Conservation (phyloP, 1,140 invertebrate genomes). For the Neodiprion fabricii region DNA sequence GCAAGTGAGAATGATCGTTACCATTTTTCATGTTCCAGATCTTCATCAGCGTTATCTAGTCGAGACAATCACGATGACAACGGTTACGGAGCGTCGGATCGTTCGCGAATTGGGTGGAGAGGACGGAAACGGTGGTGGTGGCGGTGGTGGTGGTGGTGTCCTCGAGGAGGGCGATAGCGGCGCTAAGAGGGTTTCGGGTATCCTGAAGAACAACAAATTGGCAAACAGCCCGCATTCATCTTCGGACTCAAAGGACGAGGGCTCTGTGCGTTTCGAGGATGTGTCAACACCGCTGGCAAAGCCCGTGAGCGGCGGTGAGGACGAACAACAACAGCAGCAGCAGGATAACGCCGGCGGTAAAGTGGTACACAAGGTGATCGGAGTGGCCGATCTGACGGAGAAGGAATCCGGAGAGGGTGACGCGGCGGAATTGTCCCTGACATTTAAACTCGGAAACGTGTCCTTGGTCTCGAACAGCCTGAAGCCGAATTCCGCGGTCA, state of each 20-base stretch:
- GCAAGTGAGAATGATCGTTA: neutral
- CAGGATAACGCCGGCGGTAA: neutral
- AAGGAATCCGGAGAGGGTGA: conserved; percentile 51
- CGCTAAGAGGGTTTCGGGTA: conserved; percentile 32
- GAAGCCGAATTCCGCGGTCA: conserved; percentile 75
- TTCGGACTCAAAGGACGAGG: conserved; percentile 30
- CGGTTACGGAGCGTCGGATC: conserved; percentile 70
- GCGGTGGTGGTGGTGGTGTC: conserved; percentile 38
- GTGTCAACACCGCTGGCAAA: neutral
- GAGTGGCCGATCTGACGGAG: neutral
- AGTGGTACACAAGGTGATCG: neutral
- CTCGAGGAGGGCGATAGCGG: conserved; percentile 36
- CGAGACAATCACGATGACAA: conserved; percentile 74
- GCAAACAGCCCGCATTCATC: neutral
- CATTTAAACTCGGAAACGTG: conserved; percentile 67
- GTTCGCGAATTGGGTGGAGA: conserved; percentile 61
- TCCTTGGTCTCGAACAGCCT: conserved; percentile 67
- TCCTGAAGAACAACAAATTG: conserved; percentile 4
- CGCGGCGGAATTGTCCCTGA: conserved; percentile 62
- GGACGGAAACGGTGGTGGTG: conserved; percentile 38
- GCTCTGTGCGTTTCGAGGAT: conserved; percentile 1
- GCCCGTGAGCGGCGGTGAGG: neutral
- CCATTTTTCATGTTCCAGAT: conserved; percentile 37
- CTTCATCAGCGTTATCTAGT: conserved; percentile 68
- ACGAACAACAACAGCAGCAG: conserved; percentile 8